Evolutionary conservation across 2,888 invertebrate genomes (phyloP), one percentile per base, ranked within the genome.

Genomic region (Cyclophora punctaria): DNA sequence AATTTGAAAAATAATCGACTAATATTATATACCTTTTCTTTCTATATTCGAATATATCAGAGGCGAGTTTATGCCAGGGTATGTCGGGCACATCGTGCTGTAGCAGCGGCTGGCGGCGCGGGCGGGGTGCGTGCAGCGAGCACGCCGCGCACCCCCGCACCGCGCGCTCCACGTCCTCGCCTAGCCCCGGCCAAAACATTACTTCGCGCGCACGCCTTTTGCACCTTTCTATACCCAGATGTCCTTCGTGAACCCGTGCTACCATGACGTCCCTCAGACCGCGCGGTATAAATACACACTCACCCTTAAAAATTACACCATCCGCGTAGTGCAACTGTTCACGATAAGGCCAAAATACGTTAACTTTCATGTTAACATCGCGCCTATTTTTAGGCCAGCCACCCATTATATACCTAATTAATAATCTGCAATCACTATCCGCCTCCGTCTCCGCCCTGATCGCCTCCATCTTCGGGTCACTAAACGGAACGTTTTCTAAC

Each of bases 171-270:
- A 40, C 40, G 6, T 40, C 40, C 4, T 6, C 6, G 6, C 5
- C 40, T 6, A 40, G 4, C 5, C 40, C 40, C 6, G 40, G 40
- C 2, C 69, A 69, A 45, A 57, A 71, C 58, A 69, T 59, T 0
- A 67, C 63, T 0, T 67, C 59, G 0, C 64, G 57, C 1, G 66
- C 67, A 4, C 63, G 60, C 3, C 62, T 44, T 50, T 67, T 64
- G 44, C 64, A 64, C 40, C 40, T 40, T 6, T 40, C 40, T 40
- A 40, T 40, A 6, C 40, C 40, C 40, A 40, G 40, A 2, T 40
- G 40, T 5, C 40, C 40, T 40, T 40, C 40, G 6, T 40, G 40
- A 6, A 40, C 40, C 4, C 40, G 40, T 40, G 5, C 5, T 40
- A 40, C 6, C 40, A 40, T 40, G 4, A 5, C 40, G 5, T 4